Evolutionary conservation across 2,797 vertebrate genomes (phyloP).

Genomic region (Ctenochaetus hawaiiensis): DNA sequence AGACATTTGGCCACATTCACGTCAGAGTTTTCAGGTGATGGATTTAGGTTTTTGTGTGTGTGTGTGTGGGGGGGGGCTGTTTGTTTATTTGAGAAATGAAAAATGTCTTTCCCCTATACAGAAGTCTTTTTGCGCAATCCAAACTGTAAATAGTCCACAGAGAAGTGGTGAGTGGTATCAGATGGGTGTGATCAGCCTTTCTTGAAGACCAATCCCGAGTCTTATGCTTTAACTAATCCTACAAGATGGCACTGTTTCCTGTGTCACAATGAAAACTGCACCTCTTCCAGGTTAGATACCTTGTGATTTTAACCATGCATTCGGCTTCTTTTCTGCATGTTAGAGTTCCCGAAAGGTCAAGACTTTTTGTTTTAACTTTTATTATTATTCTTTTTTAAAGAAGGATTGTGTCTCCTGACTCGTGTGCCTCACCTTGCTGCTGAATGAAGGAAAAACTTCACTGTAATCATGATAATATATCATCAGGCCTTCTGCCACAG

Average conservation of each 20-base stretch:
- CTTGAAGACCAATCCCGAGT: too few relatives aligned
- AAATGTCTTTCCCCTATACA: conserved; percentile 21
- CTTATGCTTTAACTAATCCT: too few relatives aligned
- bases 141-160: conserved; percentile 74
- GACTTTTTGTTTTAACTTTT: conserved; percentile 9
- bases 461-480: conserved; percentile 33
- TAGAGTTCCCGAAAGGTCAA: conserved; percentile 38
- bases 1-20: conserved; percentile 50
- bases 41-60: conserved; percentile 32
- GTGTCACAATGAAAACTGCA: conserved; percentile 19
- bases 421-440: conserved; percentile 72
- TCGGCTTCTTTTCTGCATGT: conserved; percentile 57
- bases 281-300: conserved; percentile 27
- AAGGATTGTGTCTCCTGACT: conserved; percentile 48
- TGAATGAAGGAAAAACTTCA: conserved; percentile 49
- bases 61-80: neutral
- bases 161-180: conserved; percentile 12
- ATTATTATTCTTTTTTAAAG: neutral
- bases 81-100: conserved; percentile 11
- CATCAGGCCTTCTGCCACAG: conserved; percentile 13
- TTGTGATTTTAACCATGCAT: conserved; percentile 49
- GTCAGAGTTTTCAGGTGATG: conserved; percentile 23
- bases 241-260: conserved; percentile 18
- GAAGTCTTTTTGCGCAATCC: conserved; percentile 29
- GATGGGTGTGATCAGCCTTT: conserved; percentile 28